Evolutionary conservation across 2,888 invertebrate species (phyloP), one percentile per base, ranked within the genome.

Genomic region (Crioceris asparagi): DNA sequence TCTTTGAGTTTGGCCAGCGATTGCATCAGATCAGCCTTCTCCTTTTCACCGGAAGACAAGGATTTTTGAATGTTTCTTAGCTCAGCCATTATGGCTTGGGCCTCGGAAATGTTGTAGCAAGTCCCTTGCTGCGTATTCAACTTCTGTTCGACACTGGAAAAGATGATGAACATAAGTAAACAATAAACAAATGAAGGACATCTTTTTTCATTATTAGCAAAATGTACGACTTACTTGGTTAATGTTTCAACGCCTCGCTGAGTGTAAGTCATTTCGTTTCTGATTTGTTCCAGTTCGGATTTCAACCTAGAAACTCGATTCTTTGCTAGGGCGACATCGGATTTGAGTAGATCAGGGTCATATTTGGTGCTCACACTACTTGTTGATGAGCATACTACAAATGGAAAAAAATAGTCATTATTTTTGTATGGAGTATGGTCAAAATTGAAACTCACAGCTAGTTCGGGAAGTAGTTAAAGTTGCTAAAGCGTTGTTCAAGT

Each of bases 21-120:
- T 65, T 88, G 87, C 87, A 94, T 92, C 41, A 94, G 72, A 57
- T 92, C 90, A 26, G 85, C 87, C 56, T 91, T 85, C 61, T 94
- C 93, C 59, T 88, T 87, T 64, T 93, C 92, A 1, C 93, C 93
- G 0, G 84, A 84, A 5, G 83, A 82, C 21, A 94, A 69, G 0
- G 90, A 91, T 58, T 86, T 84, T 65, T 93, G 92, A 49, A 94
- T 90, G 65, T 91, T 88, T 47, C 85, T 77, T 53, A 96, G 74
- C 65, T 94, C 92, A 35, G 84, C 83, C 74, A 92, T 83, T 41
- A 96, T 93, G n/a, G 91, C 91, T 65, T 93, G 90, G 10, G 93
- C 94, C 67, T 96, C 91, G 25, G 82, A 81, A 51, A 92, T 83
- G 61, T 87, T 91, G 64, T 93, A 94, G 60, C 86, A 86, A 31